Conservation (phyloP, 2,113 vertebrate genomes). For the Crocuta crocuta region DNA sequence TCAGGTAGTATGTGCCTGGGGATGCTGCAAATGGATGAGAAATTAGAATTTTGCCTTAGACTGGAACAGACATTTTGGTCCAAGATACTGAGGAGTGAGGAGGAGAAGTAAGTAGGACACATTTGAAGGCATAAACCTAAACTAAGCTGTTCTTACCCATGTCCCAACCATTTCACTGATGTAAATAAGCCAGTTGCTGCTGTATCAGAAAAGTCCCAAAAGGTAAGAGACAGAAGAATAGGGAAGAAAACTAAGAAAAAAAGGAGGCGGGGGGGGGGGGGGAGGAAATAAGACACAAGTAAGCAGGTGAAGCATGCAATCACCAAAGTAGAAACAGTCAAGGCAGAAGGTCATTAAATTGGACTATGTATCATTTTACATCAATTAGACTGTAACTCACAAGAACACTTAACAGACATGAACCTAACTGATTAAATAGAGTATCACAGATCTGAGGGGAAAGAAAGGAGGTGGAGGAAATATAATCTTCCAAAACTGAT, state of each 20-base stretch:
- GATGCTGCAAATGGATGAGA: background rate
- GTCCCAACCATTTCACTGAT: background rate
- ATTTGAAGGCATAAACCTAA: background rate
- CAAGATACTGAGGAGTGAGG: background rate
- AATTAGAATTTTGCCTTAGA: background rate
- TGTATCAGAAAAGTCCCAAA: background rate
- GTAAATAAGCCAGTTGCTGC: background rate
- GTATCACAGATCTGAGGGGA: background rate
- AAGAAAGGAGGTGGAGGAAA: background rate
- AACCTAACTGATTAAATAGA: conserved; percentile 30
- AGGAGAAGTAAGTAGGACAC: background rate
- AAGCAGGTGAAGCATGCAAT: background rate
- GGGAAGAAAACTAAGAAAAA: background rate
- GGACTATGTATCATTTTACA: background rate
- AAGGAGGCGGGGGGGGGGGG: background rate
- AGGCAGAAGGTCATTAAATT: background rate
- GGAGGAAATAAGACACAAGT: background rate
- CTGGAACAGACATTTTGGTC: background rate
- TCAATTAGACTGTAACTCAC: conserved; percentile 8
- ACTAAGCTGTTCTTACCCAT: background rate
- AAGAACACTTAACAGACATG: background rate
- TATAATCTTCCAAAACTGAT: conserved; percentile 25
- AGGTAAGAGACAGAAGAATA: background rate
- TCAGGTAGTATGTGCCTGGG: no score
- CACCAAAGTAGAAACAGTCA: background rate